Percentiles rank a stretch among this genome's conserved stretches.
Conservation (phyloP, 2,113 vertebrate species). For the Lepisosteus oculatus region DNA sequence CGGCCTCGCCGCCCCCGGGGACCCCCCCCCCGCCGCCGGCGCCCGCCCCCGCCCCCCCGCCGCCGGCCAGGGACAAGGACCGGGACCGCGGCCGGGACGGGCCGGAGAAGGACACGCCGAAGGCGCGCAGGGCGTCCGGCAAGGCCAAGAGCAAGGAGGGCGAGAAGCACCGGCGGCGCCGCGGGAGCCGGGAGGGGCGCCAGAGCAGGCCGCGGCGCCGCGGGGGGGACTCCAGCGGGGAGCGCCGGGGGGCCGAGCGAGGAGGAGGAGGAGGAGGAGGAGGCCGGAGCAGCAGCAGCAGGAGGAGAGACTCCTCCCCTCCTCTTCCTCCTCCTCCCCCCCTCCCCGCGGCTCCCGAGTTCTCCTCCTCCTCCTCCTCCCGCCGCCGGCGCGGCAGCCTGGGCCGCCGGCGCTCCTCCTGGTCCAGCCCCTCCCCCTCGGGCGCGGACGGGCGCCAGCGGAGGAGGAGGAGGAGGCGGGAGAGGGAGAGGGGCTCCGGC, state of each 20-base stretch:
- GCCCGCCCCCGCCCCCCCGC: conserved; percentile 19
- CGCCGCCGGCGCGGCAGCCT: conserved; percentile 32
- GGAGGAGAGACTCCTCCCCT: too few species aligned
- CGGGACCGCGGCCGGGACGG: too few species aligned
- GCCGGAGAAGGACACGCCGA: conserved; percentile 42
- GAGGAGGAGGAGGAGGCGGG: conserved; percentile 37
- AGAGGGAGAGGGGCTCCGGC: conserved; percentile 44
- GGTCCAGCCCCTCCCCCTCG: conserved; percentile 51
- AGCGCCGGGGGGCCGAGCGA: conserved; percentile 61
- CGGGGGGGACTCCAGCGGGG: conserved; percentile 16
- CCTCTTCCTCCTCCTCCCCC: conserved; percentile 16
- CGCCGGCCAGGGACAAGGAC: background rate
- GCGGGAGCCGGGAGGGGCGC: conserved; percentile 33
- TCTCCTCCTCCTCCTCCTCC: background rate
- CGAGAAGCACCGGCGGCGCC: conserved; percentile 45
- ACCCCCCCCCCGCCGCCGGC: conserved; percentile 34
- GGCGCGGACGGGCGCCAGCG: conserved; percentile 37
- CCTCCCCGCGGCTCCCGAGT: conserved; percentile 40
- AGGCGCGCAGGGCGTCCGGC: conserved; percentile 55
- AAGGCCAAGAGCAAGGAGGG: conserved; percentile 50
- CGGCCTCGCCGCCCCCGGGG: conserved; percentile 33
- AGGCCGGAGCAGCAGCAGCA: conserved; percentile 40
- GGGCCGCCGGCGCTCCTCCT: conserved; percentile 26
- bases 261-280: conserved; percentile 55
- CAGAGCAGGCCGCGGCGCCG: conserved; percentile 17